Base-by-base conservation (phyloP, 2,113 vertebrate species). In the Phrynosoma blainvillii region DNA sequence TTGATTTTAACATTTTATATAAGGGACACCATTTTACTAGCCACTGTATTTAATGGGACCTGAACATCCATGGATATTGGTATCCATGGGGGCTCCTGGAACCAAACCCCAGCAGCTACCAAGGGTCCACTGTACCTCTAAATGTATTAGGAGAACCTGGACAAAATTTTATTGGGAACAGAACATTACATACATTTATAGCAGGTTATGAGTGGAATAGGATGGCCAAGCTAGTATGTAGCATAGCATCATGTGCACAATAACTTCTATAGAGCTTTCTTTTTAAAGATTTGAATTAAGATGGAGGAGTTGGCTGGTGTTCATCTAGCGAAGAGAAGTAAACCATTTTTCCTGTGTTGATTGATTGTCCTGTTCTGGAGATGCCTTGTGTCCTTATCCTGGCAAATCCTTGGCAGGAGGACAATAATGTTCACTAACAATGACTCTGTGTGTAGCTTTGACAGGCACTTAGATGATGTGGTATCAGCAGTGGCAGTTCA, bases 331-430 rank as follows among this genome's bases (percentile, higher is more conserved):
- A 85, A 71, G 88, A 93, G 36, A 36, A 36, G 75, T 82, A 94
- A 92, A 89, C 75, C 62, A 88, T 94, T 91, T 94, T 84, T 93
- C 91, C 89, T 79, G n/a, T 87, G 76, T 68, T 93, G 94, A 92
- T 89, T 92, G 91, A 92, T 90, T 94, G 88, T 30, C 85, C 85
- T 84, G 13, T 16, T 62, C 59, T 62, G 59, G 18, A 62, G 14
- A 62, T 16, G 56, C 10, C 14, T 11, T 14, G 59, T 62, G 59
- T 62, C 14, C 18, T 76, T 32, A 25, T 30, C 12, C 13, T 70
- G 76, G 86, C 18, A 86, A 66, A 84, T 47, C 92, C 54, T 87
- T 92, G 91, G 82, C 90, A 91, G 80, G 89, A 91, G 80, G 89
- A 92, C 89, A 54, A 80, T 79, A 62, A 83, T 85, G 47, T 88